Evolutionary conservation across 2,888 invertebrate genomes (phyloP).

Genomic region (Polymixis lichenea): DNA sequence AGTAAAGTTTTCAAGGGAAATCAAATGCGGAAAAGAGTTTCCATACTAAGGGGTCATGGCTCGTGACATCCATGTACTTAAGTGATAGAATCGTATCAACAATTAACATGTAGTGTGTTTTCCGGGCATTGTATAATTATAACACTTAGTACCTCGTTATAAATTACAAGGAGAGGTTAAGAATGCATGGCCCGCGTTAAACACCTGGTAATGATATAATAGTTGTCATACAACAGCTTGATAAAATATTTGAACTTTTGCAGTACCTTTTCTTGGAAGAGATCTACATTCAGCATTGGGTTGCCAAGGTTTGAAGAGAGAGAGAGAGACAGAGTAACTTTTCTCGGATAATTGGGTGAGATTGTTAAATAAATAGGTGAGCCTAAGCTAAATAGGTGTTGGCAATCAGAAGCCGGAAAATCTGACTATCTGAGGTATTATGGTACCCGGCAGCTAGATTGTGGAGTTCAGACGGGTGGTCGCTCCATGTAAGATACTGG

Average conservation of each 20-base stretch:
- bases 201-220: not conserved
- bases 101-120: constrained; percentile 22
- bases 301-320: too few relatives aligned
- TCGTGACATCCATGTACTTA: not conserved
- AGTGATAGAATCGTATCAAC: not conserved
- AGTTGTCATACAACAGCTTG: not conserved
- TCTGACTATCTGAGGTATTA: too few relatives aligned
- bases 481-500: too few relatives aligned
- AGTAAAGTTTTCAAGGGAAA: constrained; percentile 8
- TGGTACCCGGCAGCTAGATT: too few relatives aligned
- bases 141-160: not conserved
- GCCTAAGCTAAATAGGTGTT: too few relatives aligned
- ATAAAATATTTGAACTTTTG: not conserved
- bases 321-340: too few relatives aligned
- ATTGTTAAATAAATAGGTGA: not conserved
- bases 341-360: not conserved
- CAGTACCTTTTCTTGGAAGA: too few relatives aligned
- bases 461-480: too few relatives aligned
- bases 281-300: too few relatives aligned
- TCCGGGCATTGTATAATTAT: constrained; percentile 17
- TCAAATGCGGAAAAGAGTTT: constrained; percentile 8
- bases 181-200: not conserved
- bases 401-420: too few relatives aligned
- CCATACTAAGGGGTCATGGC: constrained; percentile 13
- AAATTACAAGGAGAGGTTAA: constrained; percentile 21